Conservation (phyloP, 2,113 vertebrate genomes). For the Eublepharis macularius region DNA sequence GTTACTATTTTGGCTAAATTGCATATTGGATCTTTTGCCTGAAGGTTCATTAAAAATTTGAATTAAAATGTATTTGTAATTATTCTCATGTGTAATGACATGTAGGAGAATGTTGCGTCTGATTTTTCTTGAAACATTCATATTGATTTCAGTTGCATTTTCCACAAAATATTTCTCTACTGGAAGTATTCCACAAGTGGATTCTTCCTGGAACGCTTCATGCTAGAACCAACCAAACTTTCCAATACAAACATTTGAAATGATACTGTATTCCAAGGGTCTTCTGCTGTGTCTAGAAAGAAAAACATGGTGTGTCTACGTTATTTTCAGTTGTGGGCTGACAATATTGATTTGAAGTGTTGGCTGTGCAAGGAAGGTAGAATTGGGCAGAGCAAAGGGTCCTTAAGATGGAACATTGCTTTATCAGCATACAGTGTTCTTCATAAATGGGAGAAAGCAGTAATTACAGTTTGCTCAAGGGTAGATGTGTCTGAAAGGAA, state of each 20-base stretch:
- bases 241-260: neutral
- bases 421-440: neutral
- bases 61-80: constrained; percentile 22
- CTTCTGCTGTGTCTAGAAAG: constrained; percentile 17
- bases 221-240: neutral
- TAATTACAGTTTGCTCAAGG: constrained; percentile 22
- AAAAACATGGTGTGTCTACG: neutral
- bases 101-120: neutral
- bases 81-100: neutral
- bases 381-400: constrained; percentile 3
- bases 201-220: neutral
- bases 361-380: constrained; percentile 3
- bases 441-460: neutral
- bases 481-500: constrained; percentile 13
- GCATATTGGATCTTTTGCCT: constrained; percentile 19
- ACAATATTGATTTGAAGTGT: constrained; percentile 1
- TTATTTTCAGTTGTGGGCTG: constrained; percentile 18
- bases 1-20: constrained; percentile 14
- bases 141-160: neutral
- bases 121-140: neutral
- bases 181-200: neutral
- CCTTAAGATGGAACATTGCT: constrained; percentile 13
- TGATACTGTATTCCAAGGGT: neutral
- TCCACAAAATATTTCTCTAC: neutral
- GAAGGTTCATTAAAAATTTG: constrained; percentile 33